phyloP scores from a whole-genome alignment of 2,113 vertebrate genomes.

The Grammomys surdaster region DNA sequence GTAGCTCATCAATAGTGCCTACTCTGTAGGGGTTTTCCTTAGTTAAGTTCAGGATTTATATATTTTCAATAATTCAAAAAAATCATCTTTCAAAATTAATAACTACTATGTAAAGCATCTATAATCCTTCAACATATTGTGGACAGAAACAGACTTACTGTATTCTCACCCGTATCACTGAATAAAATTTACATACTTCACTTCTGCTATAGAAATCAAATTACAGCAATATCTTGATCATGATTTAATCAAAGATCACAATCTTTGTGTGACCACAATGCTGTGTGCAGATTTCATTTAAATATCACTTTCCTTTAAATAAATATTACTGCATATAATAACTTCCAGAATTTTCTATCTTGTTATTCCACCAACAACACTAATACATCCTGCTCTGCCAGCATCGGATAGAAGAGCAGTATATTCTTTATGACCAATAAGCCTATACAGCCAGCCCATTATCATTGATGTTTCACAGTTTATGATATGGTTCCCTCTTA shows the following conservation, averaged over 20 bases:
- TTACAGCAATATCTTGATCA: background rate
- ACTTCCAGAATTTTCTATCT: background rate
- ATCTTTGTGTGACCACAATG: background rate
- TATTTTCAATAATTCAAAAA: background rate
- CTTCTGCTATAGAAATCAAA: background rate
- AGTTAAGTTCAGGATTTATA: background rate
- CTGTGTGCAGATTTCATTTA: background rate
- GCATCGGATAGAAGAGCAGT: background rate
- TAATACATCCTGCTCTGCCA: background rate
- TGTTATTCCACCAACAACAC: background rate
- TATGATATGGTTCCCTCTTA: background rate
- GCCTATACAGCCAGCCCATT: background rate
- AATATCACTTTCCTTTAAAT: background rate
- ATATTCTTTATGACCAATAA: background rate
- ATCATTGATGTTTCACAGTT: background rate
- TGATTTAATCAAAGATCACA: background rate
- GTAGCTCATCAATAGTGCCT: background rate
- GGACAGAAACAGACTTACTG: background rate
- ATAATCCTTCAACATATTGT: background rate
- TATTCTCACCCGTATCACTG: background rate
- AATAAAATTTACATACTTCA: background rate
- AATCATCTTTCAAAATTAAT: background rate
- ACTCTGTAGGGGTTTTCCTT: background rate
- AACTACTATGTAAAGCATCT: background rate
- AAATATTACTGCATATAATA: background rate